Percentiles rank a stretch among this genome's conserved stretches.
Conservation (phyloP, 2,797 vertebrate species). For the Pelobates cultripes region DNA sequence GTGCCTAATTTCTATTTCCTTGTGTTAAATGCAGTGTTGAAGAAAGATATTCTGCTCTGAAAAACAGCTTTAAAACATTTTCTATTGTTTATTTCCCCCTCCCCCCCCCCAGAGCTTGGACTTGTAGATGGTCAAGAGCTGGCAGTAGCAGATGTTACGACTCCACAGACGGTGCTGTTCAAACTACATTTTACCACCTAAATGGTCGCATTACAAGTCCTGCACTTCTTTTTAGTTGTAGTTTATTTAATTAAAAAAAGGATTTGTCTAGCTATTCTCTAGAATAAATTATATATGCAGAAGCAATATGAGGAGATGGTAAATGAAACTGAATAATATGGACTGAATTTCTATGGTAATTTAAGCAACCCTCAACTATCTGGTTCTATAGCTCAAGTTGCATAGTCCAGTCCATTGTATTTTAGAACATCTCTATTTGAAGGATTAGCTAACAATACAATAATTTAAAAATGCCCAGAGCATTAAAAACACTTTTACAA, state of each 20-base stretch:
- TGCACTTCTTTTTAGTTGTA: not conserved
- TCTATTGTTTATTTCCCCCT: too few species aligned
- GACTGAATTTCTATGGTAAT: not conserved
- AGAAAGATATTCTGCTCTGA: too few species aligned
- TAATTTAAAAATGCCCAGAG: not conserved
- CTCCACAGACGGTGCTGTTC: slow-evolving; percentile 92
- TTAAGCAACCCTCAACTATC: not conserved
- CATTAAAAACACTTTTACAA: slow-evolving; percentile 56
- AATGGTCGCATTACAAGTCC: not conserved
- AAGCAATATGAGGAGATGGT: not conserved
- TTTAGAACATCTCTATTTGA: too few species aligned
- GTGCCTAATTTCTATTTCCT: too few species aligned
- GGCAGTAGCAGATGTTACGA: slow-evolving; percentile 89
- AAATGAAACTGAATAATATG: not conserved
- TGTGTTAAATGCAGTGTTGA: too few species aligned
- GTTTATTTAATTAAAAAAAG: not conserved
- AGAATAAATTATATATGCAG: not conserved
- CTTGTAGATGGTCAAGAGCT: slow-evolving; percentile 88
- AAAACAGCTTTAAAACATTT: too few species aligned
- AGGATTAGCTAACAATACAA: too few species aligned
- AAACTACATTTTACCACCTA: slow-evolving; percentile 89
- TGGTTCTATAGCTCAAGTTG: slow-evolving; percentile 3
- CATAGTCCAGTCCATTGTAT: not conserved
- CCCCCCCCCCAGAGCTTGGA: slow-evolving; percentile 78
- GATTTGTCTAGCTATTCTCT: not conserved